Base-by-base conservation (phyloP, 2,113 vertebrate species). In the Poeciliopsis occidentalis region DNA sequence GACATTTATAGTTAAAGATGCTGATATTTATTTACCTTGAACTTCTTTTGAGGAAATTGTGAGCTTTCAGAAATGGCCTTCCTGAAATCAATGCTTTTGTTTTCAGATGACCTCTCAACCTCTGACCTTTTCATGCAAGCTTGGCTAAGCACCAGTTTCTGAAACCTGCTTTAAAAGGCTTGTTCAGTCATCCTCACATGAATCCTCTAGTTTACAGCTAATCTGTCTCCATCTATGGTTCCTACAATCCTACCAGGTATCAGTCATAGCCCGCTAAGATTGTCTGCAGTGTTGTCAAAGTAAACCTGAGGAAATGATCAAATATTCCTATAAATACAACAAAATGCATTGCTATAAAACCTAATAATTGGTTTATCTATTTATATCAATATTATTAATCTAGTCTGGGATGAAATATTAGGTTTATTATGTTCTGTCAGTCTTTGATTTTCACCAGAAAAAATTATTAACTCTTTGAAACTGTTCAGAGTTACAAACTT, bases 181-280 rank as follows among this genome's bases (percentile, higher is more conserved):
- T 76, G 77, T 71, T 31, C 80, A 65, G 22, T 57, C 81, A 44
- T 71, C 76, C 76, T 5, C 78, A 76, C 30, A 57, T 7, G 3
- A 66, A 63, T 79, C 75, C 68, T 85, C 78, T 80, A 24, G 78
- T 83, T 89, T 81, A 86, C 51, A 80, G 85, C 78, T 51, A 82
- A 71, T 29, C 62, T 44, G 51, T 19, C 64, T 75, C 41, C 24
- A 51, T 54, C 4, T 64, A 8, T 32, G 29, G 61, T 63, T 31
- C 32, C 61, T 17, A 19, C 29, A 31, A 15, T 8, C 31, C 17
- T 19, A 63, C 61, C 61, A 8, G 29, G 30, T 83, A 78, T 85
- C 83, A 71, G 80, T 85, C 72, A 73, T 70, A 79, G 78, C 85
- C 79, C n/a, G 54, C 63, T 72, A 60, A 69, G 31, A 73, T 64